Evolutionary conservation across 2,888 invertebrate species (phyloP).

Genomic region (Dinocampus coccinellae): DNA sequence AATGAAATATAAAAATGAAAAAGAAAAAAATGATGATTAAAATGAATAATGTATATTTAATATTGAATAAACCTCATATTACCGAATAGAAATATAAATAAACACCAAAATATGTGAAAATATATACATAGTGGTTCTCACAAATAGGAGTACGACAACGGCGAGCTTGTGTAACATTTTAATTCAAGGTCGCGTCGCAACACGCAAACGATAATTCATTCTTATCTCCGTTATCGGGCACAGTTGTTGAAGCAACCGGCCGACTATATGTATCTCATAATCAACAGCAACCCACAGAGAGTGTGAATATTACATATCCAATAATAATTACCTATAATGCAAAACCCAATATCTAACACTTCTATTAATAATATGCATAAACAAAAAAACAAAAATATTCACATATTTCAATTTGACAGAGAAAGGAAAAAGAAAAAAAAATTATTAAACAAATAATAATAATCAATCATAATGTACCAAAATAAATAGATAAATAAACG

Average conservation of each 20-base stretch:
- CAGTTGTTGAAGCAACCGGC: constrained; percentile 32
- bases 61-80: neutral
- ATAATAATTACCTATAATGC: neutral
- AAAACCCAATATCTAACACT: neutral
- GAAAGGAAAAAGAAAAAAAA: too few species aligned
- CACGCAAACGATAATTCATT: constrained; percentile 44
- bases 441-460: too few species aligned
- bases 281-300: constrained; percentile 22
- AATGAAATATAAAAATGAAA: too few species aligned
- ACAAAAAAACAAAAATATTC: neutral
- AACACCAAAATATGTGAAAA: constrained; percentile 15
- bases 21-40: neutral
- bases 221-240: constrained; percentile 45
- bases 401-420: too few species aligned
- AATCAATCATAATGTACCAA: neutral
- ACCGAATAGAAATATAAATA: neutral
- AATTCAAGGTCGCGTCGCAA: constrained; percentile 40
- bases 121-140: constrained; percentile 13
- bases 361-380: neutral
- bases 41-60: too few species aligned
- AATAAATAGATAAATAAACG: neutral
- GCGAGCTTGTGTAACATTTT: constrained; percentile 33
- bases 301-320: constrained; percentile 18
- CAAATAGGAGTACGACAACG: neutral
- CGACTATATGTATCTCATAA: constrained; percentile 20